Base-by-base conservation (phyloP, 2,888 invertebrate species). In the Hypsopygia costalis region DNA sequence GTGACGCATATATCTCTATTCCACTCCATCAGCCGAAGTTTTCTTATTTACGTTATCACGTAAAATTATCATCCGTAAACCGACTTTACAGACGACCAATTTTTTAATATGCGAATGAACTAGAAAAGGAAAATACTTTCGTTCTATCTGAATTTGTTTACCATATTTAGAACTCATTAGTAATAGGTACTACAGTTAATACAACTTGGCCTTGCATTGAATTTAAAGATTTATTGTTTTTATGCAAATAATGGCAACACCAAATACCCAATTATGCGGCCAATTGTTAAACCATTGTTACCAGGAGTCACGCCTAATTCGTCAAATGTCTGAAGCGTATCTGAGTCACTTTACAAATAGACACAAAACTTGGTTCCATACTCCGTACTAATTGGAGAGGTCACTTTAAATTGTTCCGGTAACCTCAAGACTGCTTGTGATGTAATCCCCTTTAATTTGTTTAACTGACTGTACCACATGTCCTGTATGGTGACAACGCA, bases 351-450 rank as follows among this genome's bases (percentile, higher is more conserved):
- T n/a, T 21, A 11, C 30, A 34, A 11, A 10, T 36, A 41, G 27
- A 31, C 33, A 12, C 11, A 35, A 25, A 45, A 54, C 48, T 49
- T 49, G 38, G 29, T 38, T 49, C 47, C 16, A 16, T 16, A 3
- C 16, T 2, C 16, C 16, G 4, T 16, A 2, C 42, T 59, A 63
- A 66, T 66, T 67, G 55, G 36, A 35, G 41, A 49, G 65, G 66
- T 64, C 64, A 66, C 29, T 42, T 46, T 44, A 45, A 53, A 57
- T 59, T 55, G 53, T 43, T 44, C 46, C 44, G 34, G 46, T 55
- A 49, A 57, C 63, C 57, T 51, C 35, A 44, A 25, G 37, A 21
- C 31, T 11, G 31, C 47, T 4, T 40, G 38, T 54, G 49, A 48
- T 41, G 49, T 46, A 49, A 48, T 46, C 21, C 36, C 36, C 36